phyloP scores from a whole-genome alignment of 2,888 invertebrate genomes.

The Drosophila dives region DNA sequence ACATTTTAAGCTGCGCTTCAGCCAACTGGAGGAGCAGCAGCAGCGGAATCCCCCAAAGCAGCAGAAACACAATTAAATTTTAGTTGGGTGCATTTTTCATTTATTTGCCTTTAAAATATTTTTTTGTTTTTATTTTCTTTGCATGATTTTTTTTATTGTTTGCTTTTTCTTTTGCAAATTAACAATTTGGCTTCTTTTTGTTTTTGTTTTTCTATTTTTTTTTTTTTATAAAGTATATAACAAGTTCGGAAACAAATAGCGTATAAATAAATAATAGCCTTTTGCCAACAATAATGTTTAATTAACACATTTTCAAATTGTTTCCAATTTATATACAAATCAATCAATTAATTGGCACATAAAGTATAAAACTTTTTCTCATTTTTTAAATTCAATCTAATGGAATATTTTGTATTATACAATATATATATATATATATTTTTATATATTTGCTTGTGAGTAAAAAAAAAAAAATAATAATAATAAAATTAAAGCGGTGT shows the following conservation, averaged over 20 bases:
- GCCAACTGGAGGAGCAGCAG: slow-evolving; percentile 7
- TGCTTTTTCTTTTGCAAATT: background rate
- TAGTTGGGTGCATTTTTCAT: slow-evolving; percentile 4
- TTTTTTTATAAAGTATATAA: slow-evolving; percentile 3
- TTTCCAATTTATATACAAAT: background rate
- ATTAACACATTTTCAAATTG: background rate
- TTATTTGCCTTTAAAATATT: background rate
- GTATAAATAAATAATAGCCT: slow-evolving; percentile 1
- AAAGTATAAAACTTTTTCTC: background rate
- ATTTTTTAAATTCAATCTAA: background rate
- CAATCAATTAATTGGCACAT: slow-evolving; percentile 5
- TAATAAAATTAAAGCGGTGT: slow-evolving; percentile 22
- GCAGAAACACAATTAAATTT: background rate
- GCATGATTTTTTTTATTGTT: background rate
- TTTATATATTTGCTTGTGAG: background rate
- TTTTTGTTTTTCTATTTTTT: background rate
- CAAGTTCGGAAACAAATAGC: slow-evolving; percentile 3
- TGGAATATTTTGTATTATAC: background rate
- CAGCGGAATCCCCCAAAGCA: background rate
- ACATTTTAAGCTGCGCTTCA: slow-evolving; percentile 83
- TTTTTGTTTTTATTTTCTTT: background rate
- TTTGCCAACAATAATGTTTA: background rate
- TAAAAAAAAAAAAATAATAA: background rate
- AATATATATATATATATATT: background rate
- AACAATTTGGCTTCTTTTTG: slow-evolving; percentile 5